Evolutionary conservation across 2,888 invertebrate genomes (phyloP), one percentile per base, ranked within the genome.

Genomic region (Neoitamus cyanurus): DNA sequence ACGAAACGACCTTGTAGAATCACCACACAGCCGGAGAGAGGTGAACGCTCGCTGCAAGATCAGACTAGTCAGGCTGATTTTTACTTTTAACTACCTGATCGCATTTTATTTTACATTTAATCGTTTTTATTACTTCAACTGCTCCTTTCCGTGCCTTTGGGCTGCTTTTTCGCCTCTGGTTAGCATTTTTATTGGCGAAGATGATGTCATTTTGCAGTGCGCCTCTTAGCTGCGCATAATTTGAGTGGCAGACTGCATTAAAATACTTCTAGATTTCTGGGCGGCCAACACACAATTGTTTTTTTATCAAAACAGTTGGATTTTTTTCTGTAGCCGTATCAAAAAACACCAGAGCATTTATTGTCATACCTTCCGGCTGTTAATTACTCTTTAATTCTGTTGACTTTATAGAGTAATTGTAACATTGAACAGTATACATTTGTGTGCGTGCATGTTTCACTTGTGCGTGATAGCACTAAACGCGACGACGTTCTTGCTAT

Each of bases 1-100:
- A 25, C 48, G 20, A 84, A 58, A 85, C 84, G 85, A 84, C 85
- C 85, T 85, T 85, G 85, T 85, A 84, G 34, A 83, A 84, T 83
- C 85, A 84, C 78, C 78, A 85, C 84, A 75, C 83, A 75, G 84
- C 83, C 84, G 83, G 70, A 72, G 37, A 48, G 70, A 85, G 85
- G 84, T 85, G 83, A 85, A 85, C 68, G 85, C 77, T 84, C 85
- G n/a, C 75, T 77, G 69, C 36, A 78, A 84, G 73, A 82, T 58
- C 58, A 58, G 78, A 80, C 78, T 58, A 42, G 78, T 48, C 75
- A 28, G 48, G 31, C 80, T 75, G 69, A 69, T 69, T 73, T 73
- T 72, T 73, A 58, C 75, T 73, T 72, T 73, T 58, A 72, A 48
- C 73, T 48, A 42, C 83, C 34, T 84, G 84, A 69, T 68, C 25